These are phyloP conservation scores for Ophonus ardosiacus DNA, from an alignment of 2,888 invertebrate genomes.

Conservation along the genomic window DNA sequence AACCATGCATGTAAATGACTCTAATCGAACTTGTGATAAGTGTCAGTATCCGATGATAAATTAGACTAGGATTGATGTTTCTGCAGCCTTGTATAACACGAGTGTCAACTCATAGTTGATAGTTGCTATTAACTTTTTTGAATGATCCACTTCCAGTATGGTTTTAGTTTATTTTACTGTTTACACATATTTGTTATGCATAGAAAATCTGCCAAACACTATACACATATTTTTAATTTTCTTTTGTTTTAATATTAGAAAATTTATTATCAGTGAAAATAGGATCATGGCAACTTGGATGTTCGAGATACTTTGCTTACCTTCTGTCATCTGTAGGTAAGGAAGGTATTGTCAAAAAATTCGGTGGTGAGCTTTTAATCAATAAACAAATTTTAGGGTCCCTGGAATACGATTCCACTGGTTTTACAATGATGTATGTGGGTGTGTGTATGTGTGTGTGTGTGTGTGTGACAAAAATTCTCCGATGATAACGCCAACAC, in stretches of 20 bases:
- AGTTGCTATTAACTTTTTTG: conserved; percentile 32
- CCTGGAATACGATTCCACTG: no score
- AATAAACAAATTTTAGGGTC: no score
- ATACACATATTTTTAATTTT: not conserved
- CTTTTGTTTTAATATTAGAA: not conserved
- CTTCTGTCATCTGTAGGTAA: no score
- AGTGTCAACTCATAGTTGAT: conserved; percentile 1
- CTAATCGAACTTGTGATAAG: conserved; percentile 36
- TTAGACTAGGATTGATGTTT: conserved; percentile 8
- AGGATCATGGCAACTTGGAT: no score
- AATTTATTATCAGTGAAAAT: not conserved
- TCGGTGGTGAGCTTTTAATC: no score
- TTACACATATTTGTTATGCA: not conserved
- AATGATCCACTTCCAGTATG: not conserved
- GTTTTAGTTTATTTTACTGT: not conserved
- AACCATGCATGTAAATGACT: conserved; percentile 33
- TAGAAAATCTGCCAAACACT: not conserved
- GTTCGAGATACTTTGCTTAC: no score
- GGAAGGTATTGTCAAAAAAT: no score
- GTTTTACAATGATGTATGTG: no score
- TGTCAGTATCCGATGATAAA: conserved; percentile 38
- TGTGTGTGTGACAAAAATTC: no score
- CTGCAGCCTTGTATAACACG: not conserved
- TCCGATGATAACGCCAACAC: no score
- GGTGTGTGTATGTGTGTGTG: no score